Evolutionary conservation across 2,888 invertebrate genomes (phyloP).

Genomic region (Pharmacophagus antenor): DNA sequence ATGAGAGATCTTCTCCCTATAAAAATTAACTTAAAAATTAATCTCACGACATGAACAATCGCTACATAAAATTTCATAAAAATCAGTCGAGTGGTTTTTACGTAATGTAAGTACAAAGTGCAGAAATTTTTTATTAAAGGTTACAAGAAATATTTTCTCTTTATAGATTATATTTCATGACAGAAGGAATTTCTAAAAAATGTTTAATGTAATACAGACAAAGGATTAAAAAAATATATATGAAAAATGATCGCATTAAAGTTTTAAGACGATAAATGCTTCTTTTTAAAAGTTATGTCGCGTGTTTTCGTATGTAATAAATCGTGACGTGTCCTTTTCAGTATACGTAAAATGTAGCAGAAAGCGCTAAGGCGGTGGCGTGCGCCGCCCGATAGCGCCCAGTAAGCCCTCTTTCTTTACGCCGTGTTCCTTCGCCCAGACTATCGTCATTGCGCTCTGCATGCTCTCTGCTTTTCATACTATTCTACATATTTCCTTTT

Average conservation of each 20-base stretch:
- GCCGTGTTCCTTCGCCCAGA: constrained; percentile 38
- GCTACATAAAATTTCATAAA: too few relatives aligned
- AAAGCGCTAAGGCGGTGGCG: constrained; percentile 34
- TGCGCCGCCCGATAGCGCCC: constrained; percentile 50
- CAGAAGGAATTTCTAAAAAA: too few relatives aligned
- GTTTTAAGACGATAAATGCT: background rate
- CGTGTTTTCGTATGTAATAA: constrained; percentile 25
- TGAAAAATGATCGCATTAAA: background rate
- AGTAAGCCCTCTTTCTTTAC: constrained; percentile 44
- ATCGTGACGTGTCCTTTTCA: constrained; percentile 21
- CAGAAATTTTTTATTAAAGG: too few relatives aligned
- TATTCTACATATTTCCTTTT: constrained; percentile 29
- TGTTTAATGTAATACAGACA: too few relatives aligned
- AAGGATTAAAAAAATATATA: too few relatives aligned
- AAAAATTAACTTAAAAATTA: too few relatives aligned
- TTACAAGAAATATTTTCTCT: too few relatives aligned
- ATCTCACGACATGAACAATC: too few relatives aligned
- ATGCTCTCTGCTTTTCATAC: constrained; percentile 39
- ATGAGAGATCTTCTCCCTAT: too few relatives aligned
- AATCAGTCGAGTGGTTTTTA: too few relatives aligned
- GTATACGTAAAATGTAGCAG: constrained; percentile 20
- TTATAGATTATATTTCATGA: too few relatives aligned
- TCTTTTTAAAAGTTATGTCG: constrained; percentile 14
- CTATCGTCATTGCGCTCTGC: constrained; percentile 41
- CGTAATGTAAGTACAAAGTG: too few relatives aligned